A percentile compares a stretch with the other conserved stretches of the same genome.
Evolutionary conservation across 2,797 vertebrate genomes (phyloP).

Genomic region (Uromys caudimaculatus): DNA sequence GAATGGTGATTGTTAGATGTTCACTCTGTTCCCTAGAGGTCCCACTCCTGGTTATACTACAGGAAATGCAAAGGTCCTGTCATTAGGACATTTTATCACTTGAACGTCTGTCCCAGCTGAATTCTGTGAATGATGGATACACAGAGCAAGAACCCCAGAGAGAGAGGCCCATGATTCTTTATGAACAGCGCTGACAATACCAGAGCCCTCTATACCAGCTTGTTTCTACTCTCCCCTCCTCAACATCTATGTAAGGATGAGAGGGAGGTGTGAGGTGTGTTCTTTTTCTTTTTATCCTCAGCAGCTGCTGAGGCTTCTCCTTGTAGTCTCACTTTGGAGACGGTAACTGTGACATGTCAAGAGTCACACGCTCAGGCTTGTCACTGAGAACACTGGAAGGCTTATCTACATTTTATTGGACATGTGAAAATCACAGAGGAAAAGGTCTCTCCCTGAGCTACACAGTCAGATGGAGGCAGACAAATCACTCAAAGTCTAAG

Average conservation of each 20-base stretch:
- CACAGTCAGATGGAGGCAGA: neutral
- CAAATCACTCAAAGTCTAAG: neutral
- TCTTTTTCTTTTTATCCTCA: constrained; percentile 28
- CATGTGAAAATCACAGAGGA: neutral
- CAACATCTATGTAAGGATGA: neutral
- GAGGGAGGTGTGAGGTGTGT: neutral
- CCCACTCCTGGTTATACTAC: neutral
- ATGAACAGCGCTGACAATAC: neutral
- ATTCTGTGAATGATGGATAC: neutral
- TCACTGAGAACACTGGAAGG: neutral
- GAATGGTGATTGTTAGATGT: neutral
- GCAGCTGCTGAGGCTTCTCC: neutral
- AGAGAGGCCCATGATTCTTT: neutral
- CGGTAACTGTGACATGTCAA: no score
- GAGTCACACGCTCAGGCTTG: neutral
- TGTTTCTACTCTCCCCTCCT: accelerated
- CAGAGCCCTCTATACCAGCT: neutral
- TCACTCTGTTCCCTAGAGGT: no score
- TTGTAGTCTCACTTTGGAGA: accelerated
- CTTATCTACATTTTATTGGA: neutral
- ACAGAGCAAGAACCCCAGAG: neutral
- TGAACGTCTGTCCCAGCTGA: neutral
- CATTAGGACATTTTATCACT: neutral
- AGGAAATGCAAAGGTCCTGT: neutral
- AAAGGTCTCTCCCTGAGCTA: neutral